Conservation (phyloP, 92 coral and sea anemone genomes). For the Epizoanthus rinbou region DNA sequence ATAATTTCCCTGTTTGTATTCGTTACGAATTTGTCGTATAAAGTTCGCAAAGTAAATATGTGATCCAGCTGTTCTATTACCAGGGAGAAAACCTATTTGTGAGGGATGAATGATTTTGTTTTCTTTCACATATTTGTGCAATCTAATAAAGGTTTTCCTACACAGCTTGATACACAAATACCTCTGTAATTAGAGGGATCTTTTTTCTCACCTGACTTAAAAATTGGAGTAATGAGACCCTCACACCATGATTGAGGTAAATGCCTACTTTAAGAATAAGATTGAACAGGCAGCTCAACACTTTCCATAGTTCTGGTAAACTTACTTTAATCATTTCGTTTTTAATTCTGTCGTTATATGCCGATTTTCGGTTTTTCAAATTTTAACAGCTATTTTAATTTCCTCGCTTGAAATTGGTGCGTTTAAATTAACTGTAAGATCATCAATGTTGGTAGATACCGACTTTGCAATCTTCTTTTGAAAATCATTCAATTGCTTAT, state of each 20-base stretch:
- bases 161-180: slow-evolving; percentile 24
- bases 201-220: slow-evolving; percentile 17
- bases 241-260: slow-evolving; percentile 33
- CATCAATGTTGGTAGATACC: not conserved
- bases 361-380: slow-evolving; percentile 13
- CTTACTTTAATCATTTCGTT: slow-evolving; percentile 29
- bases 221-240: slow-evolving; percentile 28
- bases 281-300: not conserved
- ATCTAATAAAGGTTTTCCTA: slow-evolving; percentile 26
- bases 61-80: slow-evolving; percentile 39
- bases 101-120: slow-evolving; percentile 30
- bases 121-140: slow-evolving; percentile 4
- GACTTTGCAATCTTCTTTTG: not conserved
- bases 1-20: not conserved
- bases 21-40: not conserved
- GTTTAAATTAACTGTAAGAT: slow-evolving; percentile 6
- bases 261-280: not conserved
- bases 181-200: slow-evolving; percentile 34
- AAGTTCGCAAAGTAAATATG: slow-evolving; percentile 9
- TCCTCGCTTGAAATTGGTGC: slow-evolving; percentile 3
- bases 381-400: not conserved
- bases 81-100: slow-evolving; percentile 13
- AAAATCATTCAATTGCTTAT: slow-evolving; percentile 7
- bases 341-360: slow-evolving; percentile 13
- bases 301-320: not conserved